phyloP scores from a whole-genome alignment of 2,797 vertebrate genomes.

The Meriones psammophilus region DNA sequence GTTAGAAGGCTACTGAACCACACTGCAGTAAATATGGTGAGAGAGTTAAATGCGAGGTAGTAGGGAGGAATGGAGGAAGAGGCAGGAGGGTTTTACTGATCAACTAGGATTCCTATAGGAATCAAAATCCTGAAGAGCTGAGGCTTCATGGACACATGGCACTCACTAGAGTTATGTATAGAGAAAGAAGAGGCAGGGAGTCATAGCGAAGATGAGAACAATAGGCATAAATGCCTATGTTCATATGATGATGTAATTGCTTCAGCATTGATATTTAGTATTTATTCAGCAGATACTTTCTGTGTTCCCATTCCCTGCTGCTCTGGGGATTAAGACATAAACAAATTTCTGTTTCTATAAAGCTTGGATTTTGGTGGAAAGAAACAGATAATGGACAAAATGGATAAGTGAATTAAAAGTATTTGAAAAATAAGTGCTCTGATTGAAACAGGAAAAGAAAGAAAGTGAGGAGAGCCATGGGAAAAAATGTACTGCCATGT shows the following conservation, averaged over 20 bases:
- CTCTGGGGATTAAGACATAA: neutral
- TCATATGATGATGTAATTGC: neutral
- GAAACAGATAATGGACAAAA: neutral
- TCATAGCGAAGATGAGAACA: neutral
- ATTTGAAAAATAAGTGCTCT: neutral
- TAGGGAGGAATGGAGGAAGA: neutral
- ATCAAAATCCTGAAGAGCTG: neutral
- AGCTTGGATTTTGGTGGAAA: neutral
- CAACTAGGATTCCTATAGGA: neutral
- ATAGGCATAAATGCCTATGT: neutral
- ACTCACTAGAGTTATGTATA: neutral
- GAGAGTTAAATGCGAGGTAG: neutral
- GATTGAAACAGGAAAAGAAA: neutral
- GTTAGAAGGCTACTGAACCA: neutral
- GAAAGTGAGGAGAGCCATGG: too few species aligned
- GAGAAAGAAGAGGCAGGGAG: neutral
- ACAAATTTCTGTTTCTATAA: neutral
- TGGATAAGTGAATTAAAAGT: neutral
- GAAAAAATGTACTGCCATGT: neutral
- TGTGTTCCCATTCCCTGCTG: neutral
- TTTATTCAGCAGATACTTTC: neutral
- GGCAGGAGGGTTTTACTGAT: fast-evolving
- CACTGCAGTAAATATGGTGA: neutral
- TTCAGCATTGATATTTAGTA: neutral
- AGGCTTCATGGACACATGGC: neutral